Evolutionary conservation across 64 coral and sea anemone genomes (phyloP).

Genomic region (Stylophora pistillata): DNA sequence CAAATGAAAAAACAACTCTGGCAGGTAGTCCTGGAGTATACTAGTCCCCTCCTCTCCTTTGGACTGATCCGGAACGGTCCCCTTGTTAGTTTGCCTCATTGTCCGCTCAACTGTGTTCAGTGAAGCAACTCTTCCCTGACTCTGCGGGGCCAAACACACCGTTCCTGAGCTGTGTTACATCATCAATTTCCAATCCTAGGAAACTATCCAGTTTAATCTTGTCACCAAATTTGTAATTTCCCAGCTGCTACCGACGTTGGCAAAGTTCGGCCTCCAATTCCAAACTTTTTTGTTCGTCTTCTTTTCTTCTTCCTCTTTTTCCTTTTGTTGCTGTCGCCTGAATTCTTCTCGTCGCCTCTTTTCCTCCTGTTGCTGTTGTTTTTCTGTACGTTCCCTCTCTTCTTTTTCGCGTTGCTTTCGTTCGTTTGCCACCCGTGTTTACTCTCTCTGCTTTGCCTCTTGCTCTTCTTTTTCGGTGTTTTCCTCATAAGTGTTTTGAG

Average conservation of each 20-base stretch:
- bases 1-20: constrained; percentile 66
- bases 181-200: constrained; percentile 30
- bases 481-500: too few species aligned
- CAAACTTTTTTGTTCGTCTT: background rate
- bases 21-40: constrained; percentile 63
- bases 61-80: background rate
- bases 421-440: too few species aligned
- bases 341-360: background rate
- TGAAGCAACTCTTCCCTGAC: constrained; percentile 87
- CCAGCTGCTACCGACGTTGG: constrained; percentile 40
- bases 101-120: constrained; percentile 69
- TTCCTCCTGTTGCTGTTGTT: constrained; percentile 34
- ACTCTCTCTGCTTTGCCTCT: too few species aligned
- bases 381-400: constrained; percentile 25
- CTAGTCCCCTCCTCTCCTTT: constrained; percentile 3
- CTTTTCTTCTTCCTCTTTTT: background rate
- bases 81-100: constrained; percentile 43
- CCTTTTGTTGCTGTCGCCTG: background rate
- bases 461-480: too few species aligned
- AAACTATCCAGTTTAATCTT: constrained; percentile 74
- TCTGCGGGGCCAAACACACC: constrained; percentile 79
- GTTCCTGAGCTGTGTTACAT: constrained; percentile 66
- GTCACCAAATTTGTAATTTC: constrained; percentile 71
- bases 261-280: constrained; percentile 43
- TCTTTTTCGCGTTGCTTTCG: too few species aligned